phyloP scores from a whole-genome alignment of 2,888 invertebrate genomes.

The Parnassius mnemosyne region DNA sequence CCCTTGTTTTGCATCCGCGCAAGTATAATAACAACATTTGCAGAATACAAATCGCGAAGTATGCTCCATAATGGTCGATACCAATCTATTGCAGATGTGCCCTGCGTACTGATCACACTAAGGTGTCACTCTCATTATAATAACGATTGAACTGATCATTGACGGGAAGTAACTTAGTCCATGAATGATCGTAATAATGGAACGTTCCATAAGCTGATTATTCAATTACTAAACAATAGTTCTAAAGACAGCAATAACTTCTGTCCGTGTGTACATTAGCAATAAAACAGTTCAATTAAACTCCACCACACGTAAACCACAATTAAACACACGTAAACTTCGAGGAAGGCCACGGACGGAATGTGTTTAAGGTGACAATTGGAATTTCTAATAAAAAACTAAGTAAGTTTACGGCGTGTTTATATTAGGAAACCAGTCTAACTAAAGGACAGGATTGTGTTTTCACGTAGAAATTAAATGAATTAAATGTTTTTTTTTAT shows the following conservation, averaged over 20 bases:
- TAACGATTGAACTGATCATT: background rate
- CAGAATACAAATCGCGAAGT: slow-evolving; percentile 30
- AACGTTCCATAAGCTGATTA: slow-evolving; percentile 10
- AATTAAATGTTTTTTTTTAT: too few species aligned
- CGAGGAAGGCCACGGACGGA: too few species aligned
- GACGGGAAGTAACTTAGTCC: background rate
- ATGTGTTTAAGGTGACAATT: too few species aligned
- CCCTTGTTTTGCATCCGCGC: slow-evolving; percentile 6
- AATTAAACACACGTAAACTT: too few species aligned
- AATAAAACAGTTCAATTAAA: background rate
- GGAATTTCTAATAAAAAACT: too few species aligned
- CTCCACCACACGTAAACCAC: too few species aligned
- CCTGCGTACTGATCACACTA: background rate
- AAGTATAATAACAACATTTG: slow-evolving; percentile 9
- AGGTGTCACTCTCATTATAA: background rate
- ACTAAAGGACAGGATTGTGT: too few species aligned
- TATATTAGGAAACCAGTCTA: too few species aligned
- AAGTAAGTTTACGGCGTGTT: too few species aligned
- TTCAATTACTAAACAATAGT: background rate
- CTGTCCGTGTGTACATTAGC: background rate
- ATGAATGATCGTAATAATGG: slow-evolving; percentile 3
- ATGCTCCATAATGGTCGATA: slow-evolving; percentile 6
- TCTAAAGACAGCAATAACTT: background rate
- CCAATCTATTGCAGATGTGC: background rate
- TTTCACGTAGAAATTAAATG: too few species aligned